Base-by-base conservation (phyloP, 2,888 invertebrate species). In the Linnaemya tessellans region DNA sequence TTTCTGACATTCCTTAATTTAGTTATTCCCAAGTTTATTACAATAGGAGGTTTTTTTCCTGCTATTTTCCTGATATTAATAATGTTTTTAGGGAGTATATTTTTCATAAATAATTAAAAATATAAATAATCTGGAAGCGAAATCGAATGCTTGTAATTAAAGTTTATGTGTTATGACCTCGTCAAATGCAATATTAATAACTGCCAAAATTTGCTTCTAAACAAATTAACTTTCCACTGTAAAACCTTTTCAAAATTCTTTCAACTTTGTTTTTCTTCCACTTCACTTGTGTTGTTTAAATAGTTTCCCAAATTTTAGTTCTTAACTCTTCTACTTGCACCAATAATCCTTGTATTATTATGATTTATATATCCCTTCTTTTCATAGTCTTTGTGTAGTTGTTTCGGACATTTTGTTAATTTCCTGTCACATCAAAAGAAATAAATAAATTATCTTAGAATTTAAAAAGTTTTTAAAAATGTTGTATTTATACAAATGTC, bases 381-480 rank as follows among this genome's bases (percentile, higher is more conserved):
- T 35, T 22, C n/a, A 46, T 11, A 30, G 18, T 18, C n/a, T 65
- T 49, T 67, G 5, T 49, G 13, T 49, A 67, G 25, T 30, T 30
- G 35, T 51, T 30, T 49, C 49, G 25, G 25, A n/a, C 46, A 49
- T 67, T 58, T 56, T 43, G 13, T 58, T 58, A 46, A 43, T 71
- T 71, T 58, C 18, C 60, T 73, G 15, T 20, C 5, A 46, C 46
- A 60, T 30, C 58, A 73, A 58, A 58, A 13, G 15, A 11, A 60
- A 46, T 46, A n/a, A 46, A n/a, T 46, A 11, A 35, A 67, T 9
- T 73, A 58, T 60, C 73, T 20, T 11, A 60, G 73, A 60, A 46
- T 35, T 60, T 38, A 4, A 15, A 54, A 5, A 2, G 54, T 35
- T 22, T 54, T 70, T 54, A 41, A 20, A 38, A 15, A n/a, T n/a